Evolutionary conservation across 2,797 vertebrate species (phyloP), one percentile per base, ranked within the genome.

Genomic region (Loriculus beryllinus): DNA sequence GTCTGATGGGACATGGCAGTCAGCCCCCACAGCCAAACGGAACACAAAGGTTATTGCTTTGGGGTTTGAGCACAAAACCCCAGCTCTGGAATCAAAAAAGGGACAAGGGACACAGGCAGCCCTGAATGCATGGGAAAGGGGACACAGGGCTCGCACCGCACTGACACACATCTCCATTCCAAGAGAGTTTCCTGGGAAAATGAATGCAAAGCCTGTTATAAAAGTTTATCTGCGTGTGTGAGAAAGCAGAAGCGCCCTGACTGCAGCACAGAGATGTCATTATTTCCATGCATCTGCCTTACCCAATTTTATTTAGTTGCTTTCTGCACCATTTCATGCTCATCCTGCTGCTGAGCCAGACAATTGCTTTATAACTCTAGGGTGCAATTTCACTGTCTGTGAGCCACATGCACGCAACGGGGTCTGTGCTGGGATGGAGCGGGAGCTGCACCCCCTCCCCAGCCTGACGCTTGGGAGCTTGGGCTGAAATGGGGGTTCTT

Each of bases 281-380:
- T 60, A 96, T 95, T 96, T 93, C 94, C 95, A 92, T 76, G 94
- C 91, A 77, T 91, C 63, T 79, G 96, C 97, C 95, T 63, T 49
- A 90, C 95, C 96, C 97, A 81, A 94, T 94, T 92, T 95, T 91
- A 96, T 86, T 95, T 91, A 80, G 92, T 96, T 90, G 96, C 97
- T 98, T 97, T 97, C 97, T 97, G 97, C 97, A 96, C 97, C 97
- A 96, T 97, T 98, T 98, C 97, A 93, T 95, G 91, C 97, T 96
- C 95, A 82, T 91, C 97, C 96, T 92, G 96, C 97, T 97, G 96
- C 97, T 95, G 95, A 97, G 97, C 96, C 88, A 97, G 97, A 97
- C 97, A 95, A 97, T 92, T 95, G 97, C 97, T 97, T 96, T 95
- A 94, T 97, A 96, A 97, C 97, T 97, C 97, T 96, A 96, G 97